Conservation (phyloP, 2,113 vertebrate genomes). For the Alexandromys fortis region DNA sequence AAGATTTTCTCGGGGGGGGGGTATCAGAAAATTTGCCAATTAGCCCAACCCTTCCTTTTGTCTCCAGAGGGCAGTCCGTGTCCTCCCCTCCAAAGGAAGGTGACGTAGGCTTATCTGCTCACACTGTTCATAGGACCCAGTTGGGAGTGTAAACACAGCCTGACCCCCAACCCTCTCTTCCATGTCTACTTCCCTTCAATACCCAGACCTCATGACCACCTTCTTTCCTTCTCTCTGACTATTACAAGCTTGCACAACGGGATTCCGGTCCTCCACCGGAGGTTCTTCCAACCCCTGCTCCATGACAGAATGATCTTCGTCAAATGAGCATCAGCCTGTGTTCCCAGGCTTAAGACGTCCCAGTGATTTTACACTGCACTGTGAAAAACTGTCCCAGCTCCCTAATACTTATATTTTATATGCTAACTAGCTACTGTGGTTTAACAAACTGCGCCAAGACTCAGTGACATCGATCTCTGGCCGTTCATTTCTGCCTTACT, state of each 20-base stretch:
- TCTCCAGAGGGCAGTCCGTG: neutral
- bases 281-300: neutral
- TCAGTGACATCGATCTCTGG: neutral
- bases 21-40: conserved; percentile 59
- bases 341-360: neutral
- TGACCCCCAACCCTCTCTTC: neutral
- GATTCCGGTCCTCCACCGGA: neutral
- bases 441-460: conserved; percentile 8
- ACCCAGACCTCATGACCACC: neutral
- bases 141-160: neutral
- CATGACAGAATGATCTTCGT: neutral
- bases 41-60: neutral
- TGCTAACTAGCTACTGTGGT: neutral
- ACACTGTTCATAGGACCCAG: neutral
- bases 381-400: neutral
- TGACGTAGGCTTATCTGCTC: neutral
- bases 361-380: neutral
- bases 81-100: neutral
- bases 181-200: neutral
- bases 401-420: neutral
- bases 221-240: neutral
- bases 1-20: conserved; percentile 41
- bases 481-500: neutral
- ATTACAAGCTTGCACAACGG: neutral
- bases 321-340: neutral